Percentiles rank a stretch among this genome's conserved stretches.
Conservation (phyloP, 2,113 vertebrate genomes). For the Xenopus borealis region DNA sequence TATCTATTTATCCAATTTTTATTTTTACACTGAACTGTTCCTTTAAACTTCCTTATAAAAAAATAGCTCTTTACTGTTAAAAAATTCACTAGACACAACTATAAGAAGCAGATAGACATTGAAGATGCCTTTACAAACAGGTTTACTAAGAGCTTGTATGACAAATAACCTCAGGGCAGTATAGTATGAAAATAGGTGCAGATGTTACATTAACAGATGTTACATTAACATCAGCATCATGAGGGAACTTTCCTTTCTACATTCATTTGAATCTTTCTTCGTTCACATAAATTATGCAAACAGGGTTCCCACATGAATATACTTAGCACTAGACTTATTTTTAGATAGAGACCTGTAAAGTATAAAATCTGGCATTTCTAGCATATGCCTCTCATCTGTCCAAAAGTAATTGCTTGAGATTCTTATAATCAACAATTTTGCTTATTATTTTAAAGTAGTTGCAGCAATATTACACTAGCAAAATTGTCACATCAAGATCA, state of each 20-base stretch:
- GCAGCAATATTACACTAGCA: too few species aligned
- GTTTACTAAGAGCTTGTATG: slow-evolving; percentile 13
- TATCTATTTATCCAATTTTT: too few species aligned
- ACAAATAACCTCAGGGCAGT: slow-evolving; percentile 27
- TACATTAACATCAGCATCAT: slow-evolving; percentile 34
- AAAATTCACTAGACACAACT: slow-evolving; percentile 12
- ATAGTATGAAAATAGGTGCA: slow-evolving; percentile 23
- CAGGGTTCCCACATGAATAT: slow-evolving; percentile 15
- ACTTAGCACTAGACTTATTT: slow-evolving; percentile 32
- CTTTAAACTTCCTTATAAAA: background rate
- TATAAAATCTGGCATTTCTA: slow-evolving; percentile 16
- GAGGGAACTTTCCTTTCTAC: slow-evolving; percentile 23
- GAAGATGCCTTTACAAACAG: slow-evolving; percentile 1
- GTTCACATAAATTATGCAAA: slow-evolving; percentile 35
- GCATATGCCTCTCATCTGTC: slow-evolving; percentile 13
- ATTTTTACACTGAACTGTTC: background rate
- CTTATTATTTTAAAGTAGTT: too few species aligned
- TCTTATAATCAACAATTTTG: too few species aligned
- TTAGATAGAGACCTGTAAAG: slow-evolving; percentile 12
- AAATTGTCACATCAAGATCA: too few species aligned
- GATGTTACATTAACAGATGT: slow-evolving; percentile 17
- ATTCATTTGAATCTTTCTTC: slow-evolving; percentile 20
- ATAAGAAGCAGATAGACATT: background rate
- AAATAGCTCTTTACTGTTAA: background rate
- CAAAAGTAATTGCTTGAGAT: slow-evolving; percentile 7